Base-by-base conservation (phyloP, 2,888 invertebrate genomes). In the Amphipoea oculea region DNA sequence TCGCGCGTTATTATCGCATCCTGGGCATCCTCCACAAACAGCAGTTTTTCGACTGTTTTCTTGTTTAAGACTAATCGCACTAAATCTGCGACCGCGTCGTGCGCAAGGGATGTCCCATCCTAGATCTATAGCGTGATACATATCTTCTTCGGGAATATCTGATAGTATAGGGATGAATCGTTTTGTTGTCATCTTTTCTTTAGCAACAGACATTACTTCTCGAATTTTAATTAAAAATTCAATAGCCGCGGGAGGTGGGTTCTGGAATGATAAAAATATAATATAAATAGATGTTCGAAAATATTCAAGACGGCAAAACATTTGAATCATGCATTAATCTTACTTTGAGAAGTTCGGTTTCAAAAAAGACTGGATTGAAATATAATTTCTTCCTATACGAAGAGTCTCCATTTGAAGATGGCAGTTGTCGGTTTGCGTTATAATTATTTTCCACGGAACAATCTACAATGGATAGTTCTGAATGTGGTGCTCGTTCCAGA, bases 361-460 rank as follows among this genome's bases (percentile, higher is more conserved):
- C 99, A 91, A 99, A 99, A 94, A 99, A 99, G 1, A 99, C 98
- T 0, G 99, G 99, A 95, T 99, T 99, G 91, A 99, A 99, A 92
- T 99, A 99, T 6, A 99, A 96, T 91, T 99, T 99, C 89, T 98
- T 97, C 80, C 99, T 97, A 12, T 98, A 97, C 0, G 92, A 92
- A 69, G 94, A 93, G 81, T 96, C 96, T 40, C 95, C 95, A 84
- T 94, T 93, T 48, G 94, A 92, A 92, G 95, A 81, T 96, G 94
- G 85, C 40, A 93, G 84, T 95, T 94, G 78, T 78, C 93, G 91
- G 70, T 90, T 90, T 42, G 90, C 84, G 14, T 89, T 86, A 68
- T 89, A 87, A 85, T 94, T 92, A 81, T 92, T 92, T 83, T 97
- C 95, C 36, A 94, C 80, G 79, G 93, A 94, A 77, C 95, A 96